Evolutionary conservation across 2,888 invertebrate species (phyloP).

Genomic region (Callyntrura sp.): DNA sequence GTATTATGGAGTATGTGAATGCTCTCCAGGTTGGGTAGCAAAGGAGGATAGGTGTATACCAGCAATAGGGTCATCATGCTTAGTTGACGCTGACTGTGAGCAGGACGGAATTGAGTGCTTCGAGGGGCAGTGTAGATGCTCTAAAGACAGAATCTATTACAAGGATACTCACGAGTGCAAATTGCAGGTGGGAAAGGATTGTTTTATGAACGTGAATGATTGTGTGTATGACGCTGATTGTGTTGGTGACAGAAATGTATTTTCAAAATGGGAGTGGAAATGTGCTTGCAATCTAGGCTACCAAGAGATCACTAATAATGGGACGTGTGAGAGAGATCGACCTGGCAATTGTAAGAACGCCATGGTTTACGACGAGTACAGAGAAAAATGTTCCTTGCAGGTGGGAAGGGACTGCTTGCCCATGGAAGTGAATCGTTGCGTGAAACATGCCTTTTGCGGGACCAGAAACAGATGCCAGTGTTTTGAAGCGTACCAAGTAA

Average conservation of each 20-base stretch:
- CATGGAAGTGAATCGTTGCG: constrained; percentile 37
- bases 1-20: constrained; percentile 62
- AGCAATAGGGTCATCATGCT: constrained; percentile 21
- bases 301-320: not conserved
- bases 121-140: constrained; percentile 26
- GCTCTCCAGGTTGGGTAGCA: constrained; percentile 40
- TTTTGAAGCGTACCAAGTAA: constrained; percentile 48
- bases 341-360: not conserved
- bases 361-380: constrained; percentile 35
- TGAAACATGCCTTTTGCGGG: constrained; percentile 60
- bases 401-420: constrained; percentile 17
- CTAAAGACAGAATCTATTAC: constrained; percentile 1
- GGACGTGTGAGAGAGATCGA: constrained; percentile 24
- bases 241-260: not conserved
- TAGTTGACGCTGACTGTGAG: constrained; percentile 55
- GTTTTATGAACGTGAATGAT: constrained; percentile 6
- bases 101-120: constrained; percentile 45
- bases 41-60: constrained; percentile 50
- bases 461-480: constrained; percentile 65
- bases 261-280: not conserved
- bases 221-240: constrained; percentile 49
- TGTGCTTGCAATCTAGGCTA: constrained; percentile 52
- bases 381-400: constrained; percentile 48
- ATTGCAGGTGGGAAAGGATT: constrained; percentile 11
- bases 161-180: constrained; percentile 21